These are phyloP conservation scores for Alentia gelatinosa DNA, from an alignment of 2,888 invertebrate genomes.

Conservation along the genomic window DNA sequence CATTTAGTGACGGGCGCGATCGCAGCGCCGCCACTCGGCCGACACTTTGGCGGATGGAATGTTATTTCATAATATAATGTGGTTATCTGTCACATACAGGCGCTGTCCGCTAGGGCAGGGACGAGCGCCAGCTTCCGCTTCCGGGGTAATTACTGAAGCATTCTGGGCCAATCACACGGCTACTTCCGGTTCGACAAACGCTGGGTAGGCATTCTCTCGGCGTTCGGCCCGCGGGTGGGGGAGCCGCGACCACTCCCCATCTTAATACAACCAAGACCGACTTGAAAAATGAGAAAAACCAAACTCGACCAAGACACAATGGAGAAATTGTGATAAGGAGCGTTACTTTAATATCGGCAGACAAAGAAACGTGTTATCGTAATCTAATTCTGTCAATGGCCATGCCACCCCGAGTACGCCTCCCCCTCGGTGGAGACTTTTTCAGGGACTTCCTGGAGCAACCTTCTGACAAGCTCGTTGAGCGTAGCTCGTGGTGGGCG, in stretches of 20 bases:
- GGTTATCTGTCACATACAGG: constrained; percentile 15
- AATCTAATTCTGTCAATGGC: constrained; percentile 11
- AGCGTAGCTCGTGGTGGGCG: not conserved
- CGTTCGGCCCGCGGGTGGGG: not conserved
- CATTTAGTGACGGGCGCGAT: not conserved
- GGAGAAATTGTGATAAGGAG: constrained; percentile 1
- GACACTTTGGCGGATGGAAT: not conserved
- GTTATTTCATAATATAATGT: constrained; percentile 1
- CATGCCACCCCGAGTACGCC: not conserved
- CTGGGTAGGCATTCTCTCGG: not conserved
- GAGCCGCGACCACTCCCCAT: not conserved
- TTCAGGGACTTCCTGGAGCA: not conserved
- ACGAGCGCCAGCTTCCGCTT: not conserved
- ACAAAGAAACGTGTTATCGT: not conserved
- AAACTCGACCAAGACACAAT: not conserved
- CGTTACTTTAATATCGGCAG: constrained; percentile 2
- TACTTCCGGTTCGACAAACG: constrained; percentile 11
- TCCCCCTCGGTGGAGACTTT: not conserved
- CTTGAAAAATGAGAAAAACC: not conserved
- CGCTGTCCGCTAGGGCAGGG: not conserved
- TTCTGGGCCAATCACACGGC: not conserved
- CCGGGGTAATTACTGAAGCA: not conserved
- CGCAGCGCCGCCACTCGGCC: not conserved
- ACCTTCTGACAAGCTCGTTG: not conserved
- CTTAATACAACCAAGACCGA: not conserved